phyloP scores from a whole-genome alignment of 2,113 vertebrate genomes.

The Octodon degus region DNA sequence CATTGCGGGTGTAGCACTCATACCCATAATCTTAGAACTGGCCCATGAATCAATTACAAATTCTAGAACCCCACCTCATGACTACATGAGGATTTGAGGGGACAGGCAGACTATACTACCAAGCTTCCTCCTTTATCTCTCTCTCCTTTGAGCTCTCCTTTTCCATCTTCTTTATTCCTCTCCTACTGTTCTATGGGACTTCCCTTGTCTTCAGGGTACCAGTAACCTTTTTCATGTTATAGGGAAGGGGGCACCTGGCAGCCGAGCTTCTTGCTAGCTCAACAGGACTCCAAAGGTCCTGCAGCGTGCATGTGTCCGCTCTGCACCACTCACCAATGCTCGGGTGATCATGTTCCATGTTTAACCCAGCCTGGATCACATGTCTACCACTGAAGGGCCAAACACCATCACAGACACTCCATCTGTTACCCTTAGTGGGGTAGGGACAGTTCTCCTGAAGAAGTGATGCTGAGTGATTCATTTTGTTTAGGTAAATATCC shows the following conservation, averaged over 20 bases:
- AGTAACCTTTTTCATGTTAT: not conserved
- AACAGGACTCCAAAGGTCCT: not conserved
- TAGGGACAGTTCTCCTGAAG: not conserved
- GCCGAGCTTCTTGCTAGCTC: not conserved
- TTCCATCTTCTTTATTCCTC: not conserved
- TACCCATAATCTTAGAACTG: no score
- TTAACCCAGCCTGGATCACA: not conserved
- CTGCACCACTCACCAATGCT: not conserved
- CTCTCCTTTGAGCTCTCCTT: not conserved
- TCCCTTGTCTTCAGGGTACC: not conserved
- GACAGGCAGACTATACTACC: not conserved
- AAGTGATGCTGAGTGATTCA: not conserved
- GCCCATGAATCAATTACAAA: no score
- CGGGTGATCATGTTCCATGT: not conserved
- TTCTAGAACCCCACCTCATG: no score
- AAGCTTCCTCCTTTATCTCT: not conserved
- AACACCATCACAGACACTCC: not conserved
- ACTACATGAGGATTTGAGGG: no score
- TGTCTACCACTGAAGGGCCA: not conserved
- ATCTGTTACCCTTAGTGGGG: not conserved
- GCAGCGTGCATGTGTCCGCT: not conserved
- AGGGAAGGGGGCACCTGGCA: not conserved
- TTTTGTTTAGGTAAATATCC: not conserved
- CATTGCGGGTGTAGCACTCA: no score
- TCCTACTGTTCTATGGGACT: not conserved